These are phyloP conservation scores for Tipula confusa DNA, from an alignment of 2,888 invertebrate species.

Conservation along the genomic window DNA sequence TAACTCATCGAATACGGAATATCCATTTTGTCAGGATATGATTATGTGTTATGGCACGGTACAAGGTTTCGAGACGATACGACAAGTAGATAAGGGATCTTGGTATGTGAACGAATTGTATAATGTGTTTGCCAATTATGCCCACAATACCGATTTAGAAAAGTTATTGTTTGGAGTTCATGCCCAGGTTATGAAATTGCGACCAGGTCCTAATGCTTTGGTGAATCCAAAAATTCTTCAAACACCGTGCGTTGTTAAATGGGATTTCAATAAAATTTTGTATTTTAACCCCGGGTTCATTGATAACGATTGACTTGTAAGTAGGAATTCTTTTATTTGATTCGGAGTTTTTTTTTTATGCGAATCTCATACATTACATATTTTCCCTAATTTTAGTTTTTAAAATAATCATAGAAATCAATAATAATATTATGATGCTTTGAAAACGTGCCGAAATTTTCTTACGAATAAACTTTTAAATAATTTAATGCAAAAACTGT, in stretches of 20 bases:
- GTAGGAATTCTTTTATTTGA: not conserved
- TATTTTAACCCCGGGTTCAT: not conserved
- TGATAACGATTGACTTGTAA: not conserved
- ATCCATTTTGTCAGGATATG: slow-evolving; percentile 26
- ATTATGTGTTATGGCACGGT: slow-evolving; percentile 4
- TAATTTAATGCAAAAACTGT: no score
- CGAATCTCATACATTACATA: not conserved
- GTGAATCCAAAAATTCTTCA: not conserved
- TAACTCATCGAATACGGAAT: not conserved
- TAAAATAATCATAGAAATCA: not conserved
- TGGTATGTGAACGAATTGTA: slow-evolving; percentile 29
- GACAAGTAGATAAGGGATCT: not conserved
- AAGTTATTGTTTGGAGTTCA: not conserved
- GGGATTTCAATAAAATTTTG: not conserved
- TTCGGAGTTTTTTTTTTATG: not conserved
- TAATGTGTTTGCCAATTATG: not conserved
- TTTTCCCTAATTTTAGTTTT: not conserved
- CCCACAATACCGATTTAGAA: not conserved
- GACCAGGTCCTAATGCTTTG: not conserved
- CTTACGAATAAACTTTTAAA: not conserved
- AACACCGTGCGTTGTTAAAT: not conserved
- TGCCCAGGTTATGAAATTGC: not conserved
- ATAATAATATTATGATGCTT: not conserved
- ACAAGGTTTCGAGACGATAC: not conserved
- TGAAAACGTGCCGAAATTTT: not conserved